Evolutionary conservation across 2,113 vertebrate species (phyloP), one percentile per base, ranked within the genome.

Genomic region (Sinocyclocheilus maitianheensis): DNA sequence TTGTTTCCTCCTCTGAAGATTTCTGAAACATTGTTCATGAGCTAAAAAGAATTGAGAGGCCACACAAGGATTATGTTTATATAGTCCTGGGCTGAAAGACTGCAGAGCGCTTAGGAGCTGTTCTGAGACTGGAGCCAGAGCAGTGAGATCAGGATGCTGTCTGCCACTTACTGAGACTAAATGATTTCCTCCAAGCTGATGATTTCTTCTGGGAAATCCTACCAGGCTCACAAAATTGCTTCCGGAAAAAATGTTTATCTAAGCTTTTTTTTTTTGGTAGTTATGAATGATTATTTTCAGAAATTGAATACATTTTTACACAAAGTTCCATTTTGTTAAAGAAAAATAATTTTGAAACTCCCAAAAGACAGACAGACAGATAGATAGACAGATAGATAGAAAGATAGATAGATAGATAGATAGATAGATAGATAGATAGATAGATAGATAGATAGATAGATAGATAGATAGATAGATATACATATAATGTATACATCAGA

Each of bases 131-230:
- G 92, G 95, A 96, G 94, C 96, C 96, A 96, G 95, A 95, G 95
- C 94, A 96, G 95, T 95, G 95, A 95, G 96, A 96, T 96, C 96
- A 97, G 96, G 96, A 96, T 96, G 96, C 96, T 96, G 96, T 96
- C 96, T 96, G 96, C 95, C 96, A 96, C 96, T 97, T 96, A 96
- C 92, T 92, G 93, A 95, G 93, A 95, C 95, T 96, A 96, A 97
- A 97, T 96, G 94, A 96, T 96, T 97, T 97, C 96, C 96, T 96
- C 95, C 96, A 95, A 95, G 95, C 95, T 95, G 95, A 96, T 97
- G 96, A 96, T 96, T 97, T 97, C 96, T 97, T 96, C 96, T 96
- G 96, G 96, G 96, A 97, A 97, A 97, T 96, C 95, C 96, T 96
- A 96, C 95, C 95, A 96, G 94, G 94, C 95, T 96, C 95, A 93